These are phyloP conservation scores for Corythornis vintsioides DNA, from an alignment of 2,113 vertebrate species.

Conservation along the genomic window DNA sequence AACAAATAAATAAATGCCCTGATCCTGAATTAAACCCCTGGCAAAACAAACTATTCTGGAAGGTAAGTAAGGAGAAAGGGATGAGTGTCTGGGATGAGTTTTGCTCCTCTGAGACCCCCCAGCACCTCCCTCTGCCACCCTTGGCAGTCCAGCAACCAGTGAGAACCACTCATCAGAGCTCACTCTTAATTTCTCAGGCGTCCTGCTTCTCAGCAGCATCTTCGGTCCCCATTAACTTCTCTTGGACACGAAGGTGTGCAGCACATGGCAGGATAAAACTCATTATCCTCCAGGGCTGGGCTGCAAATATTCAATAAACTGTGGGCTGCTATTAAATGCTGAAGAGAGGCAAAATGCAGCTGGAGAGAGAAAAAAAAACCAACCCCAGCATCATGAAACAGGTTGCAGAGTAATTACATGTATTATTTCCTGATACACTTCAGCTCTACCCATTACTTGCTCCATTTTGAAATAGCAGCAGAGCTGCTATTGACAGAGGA, in stretches of 20 bases:
- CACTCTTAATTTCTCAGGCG: not conserved
- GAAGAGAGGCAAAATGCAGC: conserved; percentile 13
- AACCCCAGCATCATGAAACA: not conserved
- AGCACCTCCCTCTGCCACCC: not conserved
- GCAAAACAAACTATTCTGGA: not conserved
- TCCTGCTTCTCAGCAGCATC: not conserved
- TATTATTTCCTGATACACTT: conserved; percentile 12
- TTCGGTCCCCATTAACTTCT: conserved; percentile 21
- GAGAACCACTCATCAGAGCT: not conserved
- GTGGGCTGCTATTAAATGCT: not conserved
- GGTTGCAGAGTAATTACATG: conserved; percentile 24
- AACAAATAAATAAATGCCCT: too few species aligned
- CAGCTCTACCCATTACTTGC: not conserved
- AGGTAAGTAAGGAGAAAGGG: not conserved
- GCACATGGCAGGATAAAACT: not conserved
- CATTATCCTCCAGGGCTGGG: conserved; percentile 2
- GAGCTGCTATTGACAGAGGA: not conserved
- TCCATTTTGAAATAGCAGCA: not conserved
- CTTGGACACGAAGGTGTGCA: not conserved
- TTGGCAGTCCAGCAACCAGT: not conserved
- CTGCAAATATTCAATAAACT: conserved; percentile 31
- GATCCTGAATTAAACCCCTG: too few species aligned
- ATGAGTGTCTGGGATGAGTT: not conserved
- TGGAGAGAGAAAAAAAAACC: not conserved
- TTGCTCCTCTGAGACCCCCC: too few species aligned